Evolutionary conservation across 2,113 vertebrate genomes (phyloP).

Genomic region (Sardina pilchardus): DNA sequence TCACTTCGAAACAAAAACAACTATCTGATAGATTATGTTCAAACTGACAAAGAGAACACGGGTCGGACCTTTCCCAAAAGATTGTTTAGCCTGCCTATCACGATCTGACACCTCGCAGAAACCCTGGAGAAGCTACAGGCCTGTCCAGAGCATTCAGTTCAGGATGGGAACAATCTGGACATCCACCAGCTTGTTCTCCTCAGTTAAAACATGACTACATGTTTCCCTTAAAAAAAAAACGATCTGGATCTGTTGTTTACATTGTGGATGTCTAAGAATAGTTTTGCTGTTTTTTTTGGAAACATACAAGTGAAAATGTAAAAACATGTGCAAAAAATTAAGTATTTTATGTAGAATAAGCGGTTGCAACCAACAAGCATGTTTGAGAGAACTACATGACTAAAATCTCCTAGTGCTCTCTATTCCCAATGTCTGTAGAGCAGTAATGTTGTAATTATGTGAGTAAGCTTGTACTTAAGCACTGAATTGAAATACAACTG

Average conservation of each 20-base stretch:
- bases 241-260: background rate
- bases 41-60: background rate
- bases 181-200: background rate
- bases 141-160: background rate
- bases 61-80: background rate
- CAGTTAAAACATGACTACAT: background rate
- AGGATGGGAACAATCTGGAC: background rate
- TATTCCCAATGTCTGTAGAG: background rate
- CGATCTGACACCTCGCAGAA: background rate
- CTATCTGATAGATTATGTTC: background rate
- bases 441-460: background rate
- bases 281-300: background rate
- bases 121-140: background rate
- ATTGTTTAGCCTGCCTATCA: background rate
- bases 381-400: background rate
- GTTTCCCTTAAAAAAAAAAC: background rate
- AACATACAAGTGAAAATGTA: background rate
- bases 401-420: background rate
- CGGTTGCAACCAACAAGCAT: background rate
- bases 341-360: too few species aligned
- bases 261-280: background rate
- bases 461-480: background rate
- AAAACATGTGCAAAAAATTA: background rate
- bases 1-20: background rate
- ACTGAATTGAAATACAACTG: background rate